Conservation (phyloP, 1,140 invertebrate species). For the Condylostylus longicornis region DNA sequence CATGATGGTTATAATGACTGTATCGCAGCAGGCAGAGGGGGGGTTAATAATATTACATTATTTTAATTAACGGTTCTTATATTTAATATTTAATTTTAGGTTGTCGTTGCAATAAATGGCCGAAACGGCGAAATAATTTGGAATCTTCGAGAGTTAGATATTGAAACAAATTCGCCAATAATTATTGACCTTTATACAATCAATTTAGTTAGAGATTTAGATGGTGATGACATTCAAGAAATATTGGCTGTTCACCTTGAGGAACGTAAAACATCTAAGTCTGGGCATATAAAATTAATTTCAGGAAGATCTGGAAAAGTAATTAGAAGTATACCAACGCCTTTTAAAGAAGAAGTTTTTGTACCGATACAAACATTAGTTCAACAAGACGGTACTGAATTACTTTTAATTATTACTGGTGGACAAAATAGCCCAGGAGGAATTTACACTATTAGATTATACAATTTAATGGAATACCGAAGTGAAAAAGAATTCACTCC, state of each 20-base stretch:
- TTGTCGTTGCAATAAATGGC: slow-evolving; percentile 51
- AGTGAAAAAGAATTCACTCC: slow-evolving; percentile 29
- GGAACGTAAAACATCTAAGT: slow-evolving; percentile 31
- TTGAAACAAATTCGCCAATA: slow-evolving; percentile 26
- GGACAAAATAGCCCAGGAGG: slow-evolving; percentile 56
- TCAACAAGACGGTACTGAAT: slow-evolving; percentile 24
- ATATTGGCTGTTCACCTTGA: slow-evolving; percentile 53
- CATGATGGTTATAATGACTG: slow-evolving; percentile 57
- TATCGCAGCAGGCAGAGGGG: slow-evolving; percentile 52
- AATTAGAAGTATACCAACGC: slow-evolving; percentile 45
- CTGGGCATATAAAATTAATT: slow-evolving; percentile 50
- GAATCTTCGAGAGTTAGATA: slow-evolving; percentile 39
- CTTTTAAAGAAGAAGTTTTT: slow-evolving; percentile 55
- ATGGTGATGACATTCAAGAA: slow-evolving; percentile 56
- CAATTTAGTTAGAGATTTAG: slow-evolving; percentile 53
- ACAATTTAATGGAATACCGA: slow-evolving; percentile 26
- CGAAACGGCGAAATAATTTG: slow-evolving; percentile 51
- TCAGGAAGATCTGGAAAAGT: slow-evolving; percentile 53
- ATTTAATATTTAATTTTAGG: slow-evolving; percentile 28
- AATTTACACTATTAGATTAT: slow-evolving; percentile 46
- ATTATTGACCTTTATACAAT: slow-evolving; percentile 47
- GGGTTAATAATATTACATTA: slow-evolving; percentile 37
- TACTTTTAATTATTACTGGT: slow-evolving; percentile 50
- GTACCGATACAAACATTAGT: slow-evolving; percentile 36
- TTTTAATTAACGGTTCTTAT: neutral